A percentile compares a stretch with the other conserved stretches of the same genome.
These are phyloP conservation scores for Mythimna pallens DNA, from an alignment of 2,888 invertebrate species.

Conservation along the genomic window DNA sequence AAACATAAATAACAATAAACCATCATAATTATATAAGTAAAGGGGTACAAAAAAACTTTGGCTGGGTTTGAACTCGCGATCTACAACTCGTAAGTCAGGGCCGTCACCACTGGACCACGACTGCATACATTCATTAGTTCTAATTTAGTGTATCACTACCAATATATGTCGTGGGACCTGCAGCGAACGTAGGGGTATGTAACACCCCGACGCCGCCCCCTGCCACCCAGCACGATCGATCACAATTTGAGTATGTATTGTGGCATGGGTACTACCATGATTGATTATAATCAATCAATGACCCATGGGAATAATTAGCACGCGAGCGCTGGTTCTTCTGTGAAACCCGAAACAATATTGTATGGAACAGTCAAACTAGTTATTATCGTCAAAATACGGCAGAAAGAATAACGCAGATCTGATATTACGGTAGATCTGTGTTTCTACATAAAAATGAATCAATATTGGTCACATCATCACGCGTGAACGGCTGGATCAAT, in stretches of 20 bases:
- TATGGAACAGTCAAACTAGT: background rate
- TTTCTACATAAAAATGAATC: too few relatives aligned
- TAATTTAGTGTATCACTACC: conserved; percentile 24
- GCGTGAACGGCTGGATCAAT: too few relatives aligned
- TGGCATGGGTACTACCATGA: conserved; percentile 21
- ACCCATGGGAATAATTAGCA: conserved; percentile 32
- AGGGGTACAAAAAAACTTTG: too few relatives aligned
- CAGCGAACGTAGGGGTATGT: background rate
- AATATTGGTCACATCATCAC: too few relatives aligned
- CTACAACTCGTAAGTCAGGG: too few relatives aligned
- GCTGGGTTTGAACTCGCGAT: too few relatives aligned
- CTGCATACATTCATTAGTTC: background rate
- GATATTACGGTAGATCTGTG: too few relatives aligned
- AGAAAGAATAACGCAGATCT: too few relatives aligned
- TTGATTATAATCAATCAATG: conserved; percentile 53
- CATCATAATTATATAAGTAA: too few relatives aligned
- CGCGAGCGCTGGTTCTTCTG: background rate
- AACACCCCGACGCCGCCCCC: background rate
- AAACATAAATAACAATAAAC: too few relatives aligned
- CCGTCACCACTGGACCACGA: too few relatives aligned
- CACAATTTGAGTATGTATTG: conserved; percentile 44
- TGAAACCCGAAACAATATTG: background rate
- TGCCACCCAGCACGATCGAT: conserved; percentile 34
- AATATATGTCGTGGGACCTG: background rate
- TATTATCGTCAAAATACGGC: too few relatives aligned